phyloP scores from a whole-genome alignment of 2,797 vertebrate genomes.

The Falco columbarius region DNA sequence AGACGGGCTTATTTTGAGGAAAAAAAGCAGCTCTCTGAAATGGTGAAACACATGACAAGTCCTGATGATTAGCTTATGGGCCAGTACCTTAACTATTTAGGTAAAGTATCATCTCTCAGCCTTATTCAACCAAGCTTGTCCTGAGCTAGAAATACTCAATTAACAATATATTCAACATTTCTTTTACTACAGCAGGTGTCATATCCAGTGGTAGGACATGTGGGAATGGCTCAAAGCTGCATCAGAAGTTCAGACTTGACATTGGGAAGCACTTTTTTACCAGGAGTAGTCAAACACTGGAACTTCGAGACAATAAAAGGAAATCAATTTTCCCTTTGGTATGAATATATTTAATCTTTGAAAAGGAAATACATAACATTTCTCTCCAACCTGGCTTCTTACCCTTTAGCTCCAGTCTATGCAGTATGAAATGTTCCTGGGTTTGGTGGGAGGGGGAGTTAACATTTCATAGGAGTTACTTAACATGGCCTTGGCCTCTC shows the following conservation, averaged over 20 bases:
- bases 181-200: background rate
- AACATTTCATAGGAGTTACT: background rate
- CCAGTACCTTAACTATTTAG: background rate
- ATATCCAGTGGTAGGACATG: background rate
- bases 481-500: slow-evolving; percentile 67
- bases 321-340: background rate
- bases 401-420: background rate
- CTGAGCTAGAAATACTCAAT: background rate
- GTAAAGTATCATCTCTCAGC: background rate
- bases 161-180: background rate
- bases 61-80: rapidly evolving
- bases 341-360: background rate
- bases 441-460: background rate
- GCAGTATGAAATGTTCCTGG: background rate
- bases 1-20: background rate
- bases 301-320: background rate
- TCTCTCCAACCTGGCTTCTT: background rate
- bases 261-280: background rate
- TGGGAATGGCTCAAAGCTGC: background rate
- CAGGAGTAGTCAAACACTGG: background rate
- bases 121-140: background rate
- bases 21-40: background rate
- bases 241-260: background rate
- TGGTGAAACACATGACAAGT: background rate
- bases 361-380: background rate